Conservation (phyloP, 2,113 vertebrate genomes). For the Malurus alboscapulatus region DNA sequence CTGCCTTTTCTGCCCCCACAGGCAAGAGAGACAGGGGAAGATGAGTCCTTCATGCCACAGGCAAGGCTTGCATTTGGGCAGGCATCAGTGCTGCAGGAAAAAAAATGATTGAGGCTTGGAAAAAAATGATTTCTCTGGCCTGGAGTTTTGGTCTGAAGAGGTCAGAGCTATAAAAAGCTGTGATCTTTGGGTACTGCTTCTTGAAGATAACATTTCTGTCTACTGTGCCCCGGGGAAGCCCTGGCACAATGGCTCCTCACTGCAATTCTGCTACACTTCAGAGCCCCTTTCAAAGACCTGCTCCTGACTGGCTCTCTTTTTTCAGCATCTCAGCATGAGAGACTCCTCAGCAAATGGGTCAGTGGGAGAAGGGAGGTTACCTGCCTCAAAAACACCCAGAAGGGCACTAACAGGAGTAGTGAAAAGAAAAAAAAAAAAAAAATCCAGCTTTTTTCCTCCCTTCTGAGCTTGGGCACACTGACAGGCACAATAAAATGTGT, state of each 20-base stretch:
- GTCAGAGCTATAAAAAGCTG: neutral
- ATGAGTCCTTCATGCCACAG: neutral
- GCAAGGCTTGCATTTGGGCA: neutral
- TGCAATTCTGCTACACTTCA: neutral
- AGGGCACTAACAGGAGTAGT: neutral
- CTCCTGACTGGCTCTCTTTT: neutral
- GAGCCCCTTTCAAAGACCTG: neutral
- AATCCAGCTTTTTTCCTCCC: neutral
- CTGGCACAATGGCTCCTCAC: neutral
- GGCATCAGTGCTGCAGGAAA: neutral
- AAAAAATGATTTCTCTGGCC: neutral
- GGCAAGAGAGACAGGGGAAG: fast-evolving
- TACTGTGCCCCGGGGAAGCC: neutral
- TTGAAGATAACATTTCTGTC: neutral
- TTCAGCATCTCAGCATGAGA: neutral
- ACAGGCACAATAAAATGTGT: constrained; percentile 45
- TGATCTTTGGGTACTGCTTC: neutral
- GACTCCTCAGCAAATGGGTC: neutral
- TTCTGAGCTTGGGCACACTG: constrained; percentile 19
- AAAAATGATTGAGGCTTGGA: neutral
- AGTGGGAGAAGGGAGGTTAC: neutral
- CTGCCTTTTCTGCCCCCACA: neutral
- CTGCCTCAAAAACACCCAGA: neutral
- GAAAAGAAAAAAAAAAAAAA: neutral
- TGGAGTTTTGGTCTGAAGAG: neutral